Percentiles rank a stretch among this genome's conserved stretches.
These are phyloP conservation scores for Azorinus chamasolen DNA, from an alignment of 2,888 invertebrate genomes.

Conservation along the genomic window DNA sequence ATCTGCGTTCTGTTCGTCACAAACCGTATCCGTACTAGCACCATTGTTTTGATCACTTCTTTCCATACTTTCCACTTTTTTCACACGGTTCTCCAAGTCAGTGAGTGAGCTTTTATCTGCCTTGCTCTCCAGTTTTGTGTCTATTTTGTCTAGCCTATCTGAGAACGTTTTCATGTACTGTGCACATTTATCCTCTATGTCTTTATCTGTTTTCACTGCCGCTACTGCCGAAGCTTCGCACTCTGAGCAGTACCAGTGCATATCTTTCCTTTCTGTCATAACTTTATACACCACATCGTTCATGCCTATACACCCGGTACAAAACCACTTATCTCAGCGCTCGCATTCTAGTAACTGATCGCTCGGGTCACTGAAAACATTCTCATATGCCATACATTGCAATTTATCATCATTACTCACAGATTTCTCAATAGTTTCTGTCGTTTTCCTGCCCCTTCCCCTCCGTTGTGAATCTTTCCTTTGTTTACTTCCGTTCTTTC, in stretches of 20 bases:
- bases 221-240: not conserved
- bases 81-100: not conserved
- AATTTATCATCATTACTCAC: not conserved
- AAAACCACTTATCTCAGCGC: not conserved
- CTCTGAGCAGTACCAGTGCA: not conserved
- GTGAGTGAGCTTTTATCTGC: not conserved
- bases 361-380: not conserved
- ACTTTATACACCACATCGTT: not conserved
- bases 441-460: too few species aligned
- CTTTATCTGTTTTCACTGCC: constrained; percentile 2
- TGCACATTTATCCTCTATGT: not conserved
- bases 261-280: not conserved
- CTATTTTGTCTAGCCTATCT: not conserved
- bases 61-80: not conserved
- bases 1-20: not conserved
- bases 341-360: not conserved
- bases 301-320: not conserved
- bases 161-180: not conserved
- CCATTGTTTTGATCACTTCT: not conserved
- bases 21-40: not conserved
- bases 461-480: too few species aligned
- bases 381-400: not conserved
- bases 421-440: too few species aligned
- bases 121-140: not conserved
- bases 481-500: too few species aligned